phyloP scores from a whole-genome alignment of 2,113 vertebrate species.

The Triplophysa siluroides region DNA sequence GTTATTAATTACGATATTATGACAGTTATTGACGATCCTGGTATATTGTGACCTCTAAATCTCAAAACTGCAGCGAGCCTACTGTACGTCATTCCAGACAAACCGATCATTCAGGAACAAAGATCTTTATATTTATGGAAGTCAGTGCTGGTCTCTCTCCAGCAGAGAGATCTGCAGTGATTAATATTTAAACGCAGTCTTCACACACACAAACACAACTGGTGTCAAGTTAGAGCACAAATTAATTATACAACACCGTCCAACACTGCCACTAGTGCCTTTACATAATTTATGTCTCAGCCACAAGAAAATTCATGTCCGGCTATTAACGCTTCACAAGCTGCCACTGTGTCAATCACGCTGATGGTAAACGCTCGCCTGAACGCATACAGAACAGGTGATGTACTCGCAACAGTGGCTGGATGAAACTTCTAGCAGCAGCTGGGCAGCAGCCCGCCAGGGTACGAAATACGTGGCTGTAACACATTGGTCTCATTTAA shows the following conservation, averaged over 20 bases:
- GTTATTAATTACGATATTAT: too few species aligned
- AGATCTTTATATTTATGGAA: slow-evolving; percentile 32
- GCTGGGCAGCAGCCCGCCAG: slow-evolving; percentile 16
- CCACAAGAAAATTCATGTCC: slow-evolving; percentile 64
- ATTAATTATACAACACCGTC: slow-evolving; percentile 76
- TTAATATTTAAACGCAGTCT: slow-evolving; percentile 70
- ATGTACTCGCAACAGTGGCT: slow-evolving; percentile 10
- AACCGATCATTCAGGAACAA: neutral
- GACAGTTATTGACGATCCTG: too few species aligned
- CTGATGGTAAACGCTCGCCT: slow-evolving; percentile 26
- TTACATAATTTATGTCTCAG: slow-evolving; percentile 72
- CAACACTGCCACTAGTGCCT: slow-evolving; percentile 65
- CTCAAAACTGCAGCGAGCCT: neutral
- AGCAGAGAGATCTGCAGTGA: slow-evolving; percentile 53
- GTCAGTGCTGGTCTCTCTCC: slow-evolving; percentile 32
- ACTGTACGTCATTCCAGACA: neutral
- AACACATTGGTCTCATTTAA: slow-evolving; percentile 22
- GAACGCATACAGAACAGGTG: slow-evolving; percentile 43
- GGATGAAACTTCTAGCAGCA: slow-evolving; percentile 22
- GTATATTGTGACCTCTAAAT: neutral
- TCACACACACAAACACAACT: slow-evolving; percentile 73
- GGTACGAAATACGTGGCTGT: neutral
- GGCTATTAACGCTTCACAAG: slow-evolving; percentile 63
- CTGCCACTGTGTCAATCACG: slow-evolving; percentile 57
- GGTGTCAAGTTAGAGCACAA: slow-evolving; percentile 74